Evolutionary conservation across 1,140 invertebrate genomes (phyloP).

Genomic region (Triops cancriformis): DNA sequence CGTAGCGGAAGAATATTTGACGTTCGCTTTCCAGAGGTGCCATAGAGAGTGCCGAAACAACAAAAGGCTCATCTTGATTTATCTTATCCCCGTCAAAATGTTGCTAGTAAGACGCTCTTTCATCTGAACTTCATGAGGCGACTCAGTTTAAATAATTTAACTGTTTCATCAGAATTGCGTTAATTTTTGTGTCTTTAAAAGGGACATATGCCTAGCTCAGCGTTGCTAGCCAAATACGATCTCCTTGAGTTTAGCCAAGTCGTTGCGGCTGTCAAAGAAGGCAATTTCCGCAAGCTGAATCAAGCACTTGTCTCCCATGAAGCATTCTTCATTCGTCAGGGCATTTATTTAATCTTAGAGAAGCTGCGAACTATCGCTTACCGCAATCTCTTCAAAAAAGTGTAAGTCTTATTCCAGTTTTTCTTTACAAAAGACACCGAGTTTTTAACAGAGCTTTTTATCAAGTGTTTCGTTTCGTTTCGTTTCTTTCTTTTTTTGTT

Average conservation of each 20-base stretch:
- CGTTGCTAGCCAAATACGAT: constrained; percentile 78
- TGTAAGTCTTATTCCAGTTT: constrained; percentile 52
- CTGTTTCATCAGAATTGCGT: background rate
- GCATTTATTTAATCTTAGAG: constrained; percentile 93
- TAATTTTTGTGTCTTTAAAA: constrained; percentile 32
- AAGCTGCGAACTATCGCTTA: constrained; percentile 92
- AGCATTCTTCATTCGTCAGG: constrained; percentile 85
- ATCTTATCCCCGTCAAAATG: constrained; percentile 96
- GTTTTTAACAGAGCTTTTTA: background rate
- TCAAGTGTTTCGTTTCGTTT: too few species aligned
- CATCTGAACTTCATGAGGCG: constrained; percentile 3
- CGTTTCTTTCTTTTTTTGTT: background rate
- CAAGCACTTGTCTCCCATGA: constrained; percentile 77
- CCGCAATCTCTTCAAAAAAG: constrained; percentile 93
- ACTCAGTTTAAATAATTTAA: constrained; percentile 22
- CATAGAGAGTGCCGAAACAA: constrained; percentile 73
- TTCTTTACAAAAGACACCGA: constrained; percentile 9
- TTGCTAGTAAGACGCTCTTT: constrained; percentile 56
- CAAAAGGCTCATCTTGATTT: constrained; percentile 88
- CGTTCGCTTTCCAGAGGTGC: constrained; percentile 87
- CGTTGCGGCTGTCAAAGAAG: constrained; percentile 74
- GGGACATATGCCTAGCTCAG: constrained; percentile 76
- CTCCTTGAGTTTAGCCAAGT: constrained; percentile 83
- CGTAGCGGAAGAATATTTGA: constrained; percentile 80
- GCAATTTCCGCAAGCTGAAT: constrained; percentile 76